Conservation (phyloP, 1,140 invertebrate species). For the Platorchestia sp. region DNA sequence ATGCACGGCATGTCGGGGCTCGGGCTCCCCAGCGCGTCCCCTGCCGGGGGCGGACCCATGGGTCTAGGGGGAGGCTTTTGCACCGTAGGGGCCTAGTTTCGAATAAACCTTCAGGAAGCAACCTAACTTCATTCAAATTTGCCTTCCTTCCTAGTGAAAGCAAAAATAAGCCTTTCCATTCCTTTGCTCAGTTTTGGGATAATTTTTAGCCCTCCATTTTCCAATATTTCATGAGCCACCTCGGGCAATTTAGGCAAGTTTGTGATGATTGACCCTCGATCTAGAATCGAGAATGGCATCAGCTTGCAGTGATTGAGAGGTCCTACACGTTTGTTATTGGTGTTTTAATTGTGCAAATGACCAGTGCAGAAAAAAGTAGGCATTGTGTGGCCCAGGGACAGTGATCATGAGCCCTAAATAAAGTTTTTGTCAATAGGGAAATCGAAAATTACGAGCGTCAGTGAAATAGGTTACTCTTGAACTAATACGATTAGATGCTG, state of each 20-base stretch:
- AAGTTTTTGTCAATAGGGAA: not conserved
- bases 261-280: no score
- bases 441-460: not conserved
- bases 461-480: not conserved
- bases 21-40: conserved; percentile 60
- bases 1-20: conserved; percentile 69
- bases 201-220: not conserved
- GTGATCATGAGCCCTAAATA: not conserved
- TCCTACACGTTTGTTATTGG: no score
- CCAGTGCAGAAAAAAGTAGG: not conserved
- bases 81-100: conserved; percentile 64
- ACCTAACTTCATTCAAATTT: not conserved
- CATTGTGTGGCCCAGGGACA: not conserved
- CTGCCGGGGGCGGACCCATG: conserved; percentile 61
- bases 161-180: not conserved
- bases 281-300: no score
- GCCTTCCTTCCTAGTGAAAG: not conserved
- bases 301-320: no score
- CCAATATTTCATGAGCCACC: no score
- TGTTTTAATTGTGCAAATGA: no score
- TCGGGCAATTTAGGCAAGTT: no score
- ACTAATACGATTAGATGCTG: not conserved
- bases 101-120: not conserved
- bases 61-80: conserved; percentile 64
- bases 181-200: not conserved